Evolutionary conservation across 2,797 vertebrate genomes (phyloP), one percentile per base, ranked within the genome.

Genomic region (Semaprochilodus insignis): DNA sequence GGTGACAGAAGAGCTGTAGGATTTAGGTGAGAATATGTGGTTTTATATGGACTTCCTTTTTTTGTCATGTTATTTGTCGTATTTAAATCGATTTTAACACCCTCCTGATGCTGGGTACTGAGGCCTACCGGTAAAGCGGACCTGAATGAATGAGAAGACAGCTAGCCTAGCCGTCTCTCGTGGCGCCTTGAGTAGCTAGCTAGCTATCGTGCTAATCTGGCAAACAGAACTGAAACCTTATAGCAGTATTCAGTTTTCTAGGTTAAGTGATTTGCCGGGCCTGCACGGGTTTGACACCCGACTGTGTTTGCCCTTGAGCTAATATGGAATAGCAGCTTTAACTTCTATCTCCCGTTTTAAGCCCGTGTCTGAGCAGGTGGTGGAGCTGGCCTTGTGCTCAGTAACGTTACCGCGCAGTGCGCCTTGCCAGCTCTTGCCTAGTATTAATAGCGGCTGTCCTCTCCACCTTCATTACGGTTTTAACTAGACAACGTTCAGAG

Each of bases 1-100:
- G 83, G 82, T 23, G 60, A 34, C 83, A 88, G 84, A 86, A 17
- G 67, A 77, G 66, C 16, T 52, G 25, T n/a, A 85, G 83, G 62
- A 88, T 80, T 88, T 88, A 54, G 87, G 94, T 94, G 87, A 95
- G 94, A 92, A 90, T 81, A 8, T 15, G 4, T 60, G 54, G 1
- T 10, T 59, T 84, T 36, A 13, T 51, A 4, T 21, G 21, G 52
- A 13, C 0, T 71, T 23, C 16, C 44, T n/a, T 15, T n/a, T 15
- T 48, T 48, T 1, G 0, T n/a, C 48, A n/a, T 8, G 11, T 54
- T 34, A 6, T 44, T 4, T 65, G 6, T 36, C 27, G 17, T 44
- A 75, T 59, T 59, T 60, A 25, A 14, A 6, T 40, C 19, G 3
- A 40, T 4, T 19, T 6, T 36, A 36, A 34, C 21, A 16, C 62